phyloP scores from a whole-genome alignment of 2,113 vertebrate genomes.

The Calypte anna region DNA sequence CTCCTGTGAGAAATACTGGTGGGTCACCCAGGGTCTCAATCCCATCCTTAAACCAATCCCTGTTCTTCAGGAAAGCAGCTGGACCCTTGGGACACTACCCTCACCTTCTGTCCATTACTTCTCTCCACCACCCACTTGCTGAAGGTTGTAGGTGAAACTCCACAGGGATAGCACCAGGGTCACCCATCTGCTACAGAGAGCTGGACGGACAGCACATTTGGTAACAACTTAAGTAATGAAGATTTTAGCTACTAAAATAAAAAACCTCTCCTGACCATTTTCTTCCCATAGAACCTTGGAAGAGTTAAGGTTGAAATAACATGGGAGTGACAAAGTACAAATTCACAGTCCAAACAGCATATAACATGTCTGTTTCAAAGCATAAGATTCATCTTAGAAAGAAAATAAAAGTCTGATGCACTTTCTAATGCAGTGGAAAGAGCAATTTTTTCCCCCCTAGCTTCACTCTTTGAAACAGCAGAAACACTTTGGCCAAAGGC shows the following conservation, averaged over 20 bases:
- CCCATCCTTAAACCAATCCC: not conserved
- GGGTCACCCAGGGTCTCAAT: not conserved
- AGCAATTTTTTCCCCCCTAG: not conserved
- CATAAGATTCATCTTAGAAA: not conserved
- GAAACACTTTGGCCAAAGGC: slow-evolving; percentile 20
- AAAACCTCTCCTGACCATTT: not conserved
- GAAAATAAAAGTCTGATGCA: not conserved
- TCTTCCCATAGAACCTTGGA: not conserved
- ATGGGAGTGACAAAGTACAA: not conserved
- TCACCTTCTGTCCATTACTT: not conserved
- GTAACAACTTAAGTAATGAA: not conserved
- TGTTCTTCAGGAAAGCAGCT: not conserved
- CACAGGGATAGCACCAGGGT: not conserved
- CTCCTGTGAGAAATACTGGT: not conserved
- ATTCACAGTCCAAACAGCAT: not conserved
- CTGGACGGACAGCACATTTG: not conserved
- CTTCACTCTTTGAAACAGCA: not conserved
- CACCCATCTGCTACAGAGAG: not conserved
- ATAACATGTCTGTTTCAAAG: not conserved
- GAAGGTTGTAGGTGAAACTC: not conserved
- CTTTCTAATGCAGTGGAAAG: not conserved
- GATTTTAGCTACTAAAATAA: not conserved
- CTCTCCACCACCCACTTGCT: not conserved
- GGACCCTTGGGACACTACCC: not conserved
- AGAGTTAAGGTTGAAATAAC: not conserved